Evolutionary conservation across 2,888 invertebrate species (phyloP).

Genomic region (Amiota communis): DNA sequence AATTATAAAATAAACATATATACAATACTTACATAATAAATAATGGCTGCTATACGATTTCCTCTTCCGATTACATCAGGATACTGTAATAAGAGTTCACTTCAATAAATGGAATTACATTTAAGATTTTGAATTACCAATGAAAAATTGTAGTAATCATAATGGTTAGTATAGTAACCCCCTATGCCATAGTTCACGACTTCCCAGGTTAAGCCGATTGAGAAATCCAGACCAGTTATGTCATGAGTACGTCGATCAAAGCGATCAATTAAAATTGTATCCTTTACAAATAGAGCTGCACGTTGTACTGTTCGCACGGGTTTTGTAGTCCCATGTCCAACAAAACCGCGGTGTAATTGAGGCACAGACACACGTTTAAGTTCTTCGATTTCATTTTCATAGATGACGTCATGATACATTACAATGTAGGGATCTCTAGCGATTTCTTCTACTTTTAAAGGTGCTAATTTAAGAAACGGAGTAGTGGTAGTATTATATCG

Average conservation of each 20-base stretch:
- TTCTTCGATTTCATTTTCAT: slow-evolving; percentile 51
- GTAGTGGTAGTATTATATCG: slow-evolving; percentile 45
- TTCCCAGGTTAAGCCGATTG: slow-evolving; percentile 46
- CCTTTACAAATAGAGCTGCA: too few relatives aligned
- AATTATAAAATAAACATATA: too few relatives aligned
- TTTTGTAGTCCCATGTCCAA: background rate
- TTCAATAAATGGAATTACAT: too few relatives aligned
- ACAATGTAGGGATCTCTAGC: slow-evolving; percentile 53
- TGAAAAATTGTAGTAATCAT: slow-evolving; percentile 54
- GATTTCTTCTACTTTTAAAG: slow-evolving; percentile 58
- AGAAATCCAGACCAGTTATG: slow-evolving; percentile 50
- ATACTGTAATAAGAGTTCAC: background rate
- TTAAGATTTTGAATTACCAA: slow-evolving; percentile 60
- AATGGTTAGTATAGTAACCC: slow-evolving; percentile 55
- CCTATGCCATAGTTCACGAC: slow-evolving; percentile 59
- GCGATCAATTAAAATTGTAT: slow-evolving; percentile 11
- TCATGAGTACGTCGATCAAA: slow-evolving; percentile 49
- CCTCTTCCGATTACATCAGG: background rate
- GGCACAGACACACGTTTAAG: slow-evolving; percentile 47
- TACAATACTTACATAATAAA: slow-evolving; percentile 19
- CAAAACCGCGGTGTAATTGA: slow-evolving; percentile 37
- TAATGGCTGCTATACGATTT: background rate
- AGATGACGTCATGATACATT: slow-evolving; percentile 51
- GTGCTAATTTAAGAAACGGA: slow-evolving; percentile 54
- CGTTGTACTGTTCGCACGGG: background rate